These are phyloP conservation scores for Pachypanchax playfairii DNA, from an alignment of 2,113 vertebrate genomes.

Conservation along the genomic window DNA sequence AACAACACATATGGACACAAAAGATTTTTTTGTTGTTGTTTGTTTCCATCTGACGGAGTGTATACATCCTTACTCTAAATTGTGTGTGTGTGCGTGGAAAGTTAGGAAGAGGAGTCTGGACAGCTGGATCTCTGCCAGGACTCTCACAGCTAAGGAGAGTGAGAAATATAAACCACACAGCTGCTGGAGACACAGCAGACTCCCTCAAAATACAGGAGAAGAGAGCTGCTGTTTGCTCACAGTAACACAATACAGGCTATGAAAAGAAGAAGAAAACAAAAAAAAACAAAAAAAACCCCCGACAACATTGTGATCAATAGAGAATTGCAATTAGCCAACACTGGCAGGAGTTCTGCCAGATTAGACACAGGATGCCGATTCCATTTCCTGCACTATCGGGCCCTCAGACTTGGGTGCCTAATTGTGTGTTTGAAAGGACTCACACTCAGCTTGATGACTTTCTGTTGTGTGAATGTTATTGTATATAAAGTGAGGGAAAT, in stretches of 20 bases:
- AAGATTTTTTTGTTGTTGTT: too few species aligned
- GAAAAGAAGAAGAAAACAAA: slow-evolving; percentile 45
- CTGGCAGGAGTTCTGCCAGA: slow-evolving; percentile 77
- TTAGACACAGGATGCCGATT: slow-evolving; percentile 81
- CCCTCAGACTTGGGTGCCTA: slow-evolving; percentile 66
- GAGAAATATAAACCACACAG: slow-evolving; percentile 62
- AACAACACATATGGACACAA: slow-evolving; percentile 29
- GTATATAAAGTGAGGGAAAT: slow-evolving; percentile 3
- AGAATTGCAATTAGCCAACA: slow-evolving; percentile 81
- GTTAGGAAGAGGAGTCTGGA: slow-evolving; percentile 44
- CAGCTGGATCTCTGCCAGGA: slow-evolving; percentile 53
- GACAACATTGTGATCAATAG: slow-evolving; percentile 79
- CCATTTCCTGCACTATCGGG: slow-evolving; percentile 80
- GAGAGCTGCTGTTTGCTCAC: slow-evolving; percentile 67
- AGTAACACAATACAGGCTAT: slow-evolving; percentile 74
- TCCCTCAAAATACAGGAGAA: slow-evolving; percentile 40
- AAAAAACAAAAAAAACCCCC: too few species aligned
- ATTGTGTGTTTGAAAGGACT: slow-evolving; percentile 66
- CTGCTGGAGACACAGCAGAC: slow-evolving; percentile 65
- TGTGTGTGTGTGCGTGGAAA: neutral
- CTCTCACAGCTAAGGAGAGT: slow-evolving; percentile 55
- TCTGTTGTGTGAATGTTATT: slow-evolving; percentile 36
- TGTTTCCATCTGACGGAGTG: too few species aligned
- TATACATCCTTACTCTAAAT: slow-evolving; percentile 24
- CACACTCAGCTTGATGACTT: slow-evolving; percentile 31